These are phyloP conservation scores for Cardiocondyla obscurior DNA, from an alignment of 1,140 invertebrate genomes.

Conservation along the genomic window DNA sequence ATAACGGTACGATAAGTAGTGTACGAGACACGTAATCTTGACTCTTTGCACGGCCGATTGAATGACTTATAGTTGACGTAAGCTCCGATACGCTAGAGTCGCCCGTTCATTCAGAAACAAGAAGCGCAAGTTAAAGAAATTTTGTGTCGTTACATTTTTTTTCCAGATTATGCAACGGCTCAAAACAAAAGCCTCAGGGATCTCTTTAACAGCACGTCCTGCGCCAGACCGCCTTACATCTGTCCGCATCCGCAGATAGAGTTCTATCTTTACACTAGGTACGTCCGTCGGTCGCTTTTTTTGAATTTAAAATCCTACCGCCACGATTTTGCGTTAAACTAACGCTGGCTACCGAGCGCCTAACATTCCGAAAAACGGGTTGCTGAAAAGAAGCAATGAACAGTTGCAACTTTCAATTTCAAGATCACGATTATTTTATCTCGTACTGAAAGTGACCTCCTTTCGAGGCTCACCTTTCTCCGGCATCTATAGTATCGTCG, in stretches of 20 bases:
- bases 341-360: not conserved
- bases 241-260: conserved; percentile 93
- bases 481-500: conserved; percentile 50
- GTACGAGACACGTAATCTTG: not conserved
- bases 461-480: conserved; percentile 81
- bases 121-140: not conserved
- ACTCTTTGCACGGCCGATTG: not conserved
- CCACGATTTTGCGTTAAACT: not conserved
- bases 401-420: conserved; percentile 77
- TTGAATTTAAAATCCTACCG: not conserved
- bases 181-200: conserved; percentile 86
- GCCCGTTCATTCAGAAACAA: not conserved
- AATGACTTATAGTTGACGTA: not conserved
- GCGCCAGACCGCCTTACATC: conserved; percentile 90
- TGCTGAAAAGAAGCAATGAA: not conserved
- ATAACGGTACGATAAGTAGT: not conserved
- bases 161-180: conserved; percentile 75
- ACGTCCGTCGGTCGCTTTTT: conserved; percentile 60
- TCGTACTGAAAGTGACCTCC: conserved; percentile 81
- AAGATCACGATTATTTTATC: conserved; percentile 82
- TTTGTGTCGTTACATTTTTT: conserved; percentile 29
- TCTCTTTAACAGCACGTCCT: conserved; percentile 91
- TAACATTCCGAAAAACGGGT: not conserved
- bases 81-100: not conserved
- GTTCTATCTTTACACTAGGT: conserved; percentile 93